Evolutionary conservation across 1,140 invertebrate species (phyloP).

Genomic region (Temnothorax nylanderi): DNA sequence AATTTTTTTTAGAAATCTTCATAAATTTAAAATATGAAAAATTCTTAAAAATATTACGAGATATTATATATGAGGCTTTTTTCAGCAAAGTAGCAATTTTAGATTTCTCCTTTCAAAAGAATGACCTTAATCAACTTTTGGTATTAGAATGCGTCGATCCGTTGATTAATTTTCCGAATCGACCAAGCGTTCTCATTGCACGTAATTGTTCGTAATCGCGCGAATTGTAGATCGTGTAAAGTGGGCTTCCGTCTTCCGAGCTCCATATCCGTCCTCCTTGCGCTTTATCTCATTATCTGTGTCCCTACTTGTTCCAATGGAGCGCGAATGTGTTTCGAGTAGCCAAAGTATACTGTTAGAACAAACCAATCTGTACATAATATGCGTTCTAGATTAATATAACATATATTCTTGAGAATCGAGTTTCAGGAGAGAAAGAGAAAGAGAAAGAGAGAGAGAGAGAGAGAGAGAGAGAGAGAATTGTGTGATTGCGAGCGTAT

Average conservation of each 20-base stretch:
- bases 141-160: too few relatives aligned
- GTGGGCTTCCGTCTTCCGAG: background rate
- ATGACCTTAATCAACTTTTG: too few relatives aligned
- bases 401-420: background rate
- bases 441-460: background rate
- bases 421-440: background rate
- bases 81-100: background rate
- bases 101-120: background rate
- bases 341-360: background rate
- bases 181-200: background rate
- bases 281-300: background rate
- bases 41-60: background rate
- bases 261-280: background rate
- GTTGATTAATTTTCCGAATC: too few relatives aligned
- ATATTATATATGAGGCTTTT: background rate
- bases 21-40: background rate
- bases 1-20: background rate
- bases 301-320: background rate
- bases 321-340: background rate
- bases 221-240: conserved; percentile 6
- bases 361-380: background rate
- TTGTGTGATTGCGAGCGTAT: background rate
- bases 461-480: background rate
- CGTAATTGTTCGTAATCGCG: background rate
- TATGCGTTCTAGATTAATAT: background rate